Evolutionary conservation across 2,113 vertebrate species (phyloP).

Genomic region (Dascyllus trimaculatus): DNA sequence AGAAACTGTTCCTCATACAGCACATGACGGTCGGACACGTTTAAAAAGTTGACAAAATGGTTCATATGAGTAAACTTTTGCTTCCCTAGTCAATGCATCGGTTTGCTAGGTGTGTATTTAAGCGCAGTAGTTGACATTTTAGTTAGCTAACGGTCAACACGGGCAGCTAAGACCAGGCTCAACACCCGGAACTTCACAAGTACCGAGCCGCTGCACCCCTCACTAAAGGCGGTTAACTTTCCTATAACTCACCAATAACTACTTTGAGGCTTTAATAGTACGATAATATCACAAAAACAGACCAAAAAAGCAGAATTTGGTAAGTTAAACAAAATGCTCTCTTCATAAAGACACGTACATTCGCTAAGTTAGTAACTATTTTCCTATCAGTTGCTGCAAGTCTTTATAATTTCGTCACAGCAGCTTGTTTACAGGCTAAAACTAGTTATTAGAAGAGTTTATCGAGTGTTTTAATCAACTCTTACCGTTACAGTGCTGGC

Average conservation of each 20-base stretch:
- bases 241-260: background rate
- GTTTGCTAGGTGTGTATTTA: background rate
- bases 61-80: background rate
- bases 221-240: conserved; percentile 28
- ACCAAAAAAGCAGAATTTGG: background rate
- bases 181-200: conserved; percentile 70
- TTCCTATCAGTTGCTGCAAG: background rate
- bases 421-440: background rate
- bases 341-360: background rate
- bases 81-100: background rate
- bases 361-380: conserved; percentile 1
- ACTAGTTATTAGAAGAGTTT: background rate
- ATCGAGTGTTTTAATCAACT: background rate
- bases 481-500: conserved; percentile 77
- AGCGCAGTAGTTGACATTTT: background rate
- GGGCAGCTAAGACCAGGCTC: conserved; percentile 20
- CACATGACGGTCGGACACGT: conserved; percentile 5
- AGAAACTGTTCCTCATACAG: conserved; percentile 17
- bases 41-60: background rate
- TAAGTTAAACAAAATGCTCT: conserved; percentile 18
- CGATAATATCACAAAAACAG: too few relatives aligned
- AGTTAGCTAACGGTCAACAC: conserved; percentile 25
- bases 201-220: background rate
- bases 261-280: background rate
- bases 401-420: background rate